Evolutionary conservation across 2,113 vertebrate genomes (phyloP), one percentile per base, ranked within the genome.

Genomic region (Falcunculus frontatus): DNA sequence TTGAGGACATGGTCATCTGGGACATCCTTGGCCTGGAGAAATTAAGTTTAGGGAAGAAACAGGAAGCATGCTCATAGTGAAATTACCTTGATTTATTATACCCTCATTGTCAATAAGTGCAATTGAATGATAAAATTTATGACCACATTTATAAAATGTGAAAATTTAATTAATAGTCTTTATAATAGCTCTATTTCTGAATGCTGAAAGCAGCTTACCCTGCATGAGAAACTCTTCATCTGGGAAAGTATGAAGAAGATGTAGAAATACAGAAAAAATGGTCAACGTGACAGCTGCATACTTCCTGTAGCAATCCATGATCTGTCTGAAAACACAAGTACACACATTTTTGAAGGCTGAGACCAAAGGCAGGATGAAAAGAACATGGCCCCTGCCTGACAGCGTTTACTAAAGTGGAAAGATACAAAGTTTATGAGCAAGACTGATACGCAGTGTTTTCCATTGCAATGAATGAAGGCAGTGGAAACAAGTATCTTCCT

Each of bases 161-260:
- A 44, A 84, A 89, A 70, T 82, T 63, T 75, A 94, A 91, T 82
- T 95, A 94, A 74, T 83, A 56, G 22, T 60, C 52, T 86, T 91
- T 82, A 79, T 59, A 72, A 47, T 35, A 47, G 67, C 63, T 30
- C 30, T 49, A 15, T 74, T 93, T 91, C 62, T 93, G 68, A 77
- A 95, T 14, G 37, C 35, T 59, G 47, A 85, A 74, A 25, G 79
- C 47, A 85, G 76, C 98, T 98, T 98, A 99, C 99, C 98, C 88
- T 98, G 98, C 96, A 98, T 93, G 67, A 97, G 93, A 72, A 98
- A 97, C n/a, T 99, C 99, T 74, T 94, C 98, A 68, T 99, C 99
- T 85, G 98, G 98, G 92, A 99, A 98, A 76, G 99, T 98, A 88
- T 99, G 98, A 79, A 98, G 98, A 80, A 98, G 92, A 79, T 99